A percentile compares a stretch with the other conserved stretches of the same genome.
These are phyloP conservation scores for Scaptomyza cyrtandrae DNA, from an alignment of 2,888 invertebrate genomes.

Conservation along the genomic window DNA sequence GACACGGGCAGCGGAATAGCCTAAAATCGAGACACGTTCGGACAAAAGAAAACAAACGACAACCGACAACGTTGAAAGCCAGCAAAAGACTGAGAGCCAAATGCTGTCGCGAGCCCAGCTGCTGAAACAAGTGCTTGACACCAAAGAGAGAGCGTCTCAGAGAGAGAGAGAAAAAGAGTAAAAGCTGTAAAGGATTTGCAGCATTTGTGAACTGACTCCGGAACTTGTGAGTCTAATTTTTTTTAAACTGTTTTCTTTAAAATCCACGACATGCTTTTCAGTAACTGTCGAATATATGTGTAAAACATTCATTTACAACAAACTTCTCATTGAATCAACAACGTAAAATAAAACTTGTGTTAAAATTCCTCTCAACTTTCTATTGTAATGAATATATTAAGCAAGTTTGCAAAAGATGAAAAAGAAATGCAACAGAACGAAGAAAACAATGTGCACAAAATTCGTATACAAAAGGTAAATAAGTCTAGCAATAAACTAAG, in stretches of 20 bases:
- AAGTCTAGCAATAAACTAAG: background rate
- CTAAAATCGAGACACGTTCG: constrained; percentile 32
- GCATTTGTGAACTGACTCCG: constrained; percentile 38
- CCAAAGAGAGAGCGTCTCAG: background rate
- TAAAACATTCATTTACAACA: background rate
- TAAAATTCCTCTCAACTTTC: too few relatives aligned
- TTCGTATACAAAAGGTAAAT: background rate
- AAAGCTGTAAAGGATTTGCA: constrained; percentile 38
- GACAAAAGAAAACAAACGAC: constrained; percentile 25
- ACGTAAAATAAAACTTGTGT: too few relatives aligned
- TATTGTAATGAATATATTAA: too few relatives aligned
- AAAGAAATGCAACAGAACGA: background rate
- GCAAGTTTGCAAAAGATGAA: background rate
- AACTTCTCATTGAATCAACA: background rate
- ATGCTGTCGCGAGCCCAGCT: constrained; percentile 19
- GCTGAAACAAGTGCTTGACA: constrained; percentile 8
- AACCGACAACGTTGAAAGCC: constrained; percentile 74
- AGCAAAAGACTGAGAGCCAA: constrained; percentile 68
- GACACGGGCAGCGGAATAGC: constrained; percentile 40
- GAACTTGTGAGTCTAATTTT: constrained; percentile 48
- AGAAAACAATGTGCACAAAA: background rate
- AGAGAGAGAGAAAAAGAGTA: background rate
- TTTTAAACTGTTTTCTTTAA: background rate
- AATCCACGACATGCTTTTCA: background rate
- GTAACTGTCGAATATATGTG: background rate